These are phyloP conservation scores for Axea sp. DNA, from an alignment of 2,888 invertebrate species.

Conservation along the genomic window DNA sequence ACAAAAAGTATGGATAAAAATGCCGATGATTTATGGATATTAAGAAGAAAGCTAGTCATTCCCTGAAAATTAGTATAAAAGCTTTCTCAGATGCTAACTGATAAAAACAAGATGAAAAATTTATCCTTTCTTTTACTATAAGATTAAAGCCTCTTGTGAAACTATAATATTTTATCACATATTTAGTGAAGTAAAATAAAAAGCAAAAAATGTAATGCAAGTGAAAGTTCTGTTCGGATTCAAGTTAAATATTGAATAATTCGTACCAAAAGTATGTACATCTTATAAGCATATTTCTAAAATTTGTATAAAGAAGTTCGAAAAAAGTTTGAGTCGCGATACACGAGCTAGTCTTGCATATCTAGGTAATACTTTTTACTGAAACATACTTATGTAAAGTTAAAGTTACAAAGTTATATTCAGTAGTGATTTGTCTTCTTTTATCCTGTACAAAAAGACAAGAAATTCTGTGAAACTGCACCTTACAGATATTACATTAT, in stretches of 20 bases:
- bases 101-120: background rate
- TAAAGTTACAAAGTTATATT: conserved; percentile 45
- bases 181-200: too few species aligned
- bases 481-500: conserved; percentile 45
- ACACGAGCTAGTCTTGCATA: conserved; percentile 6
- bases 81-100: conserved; percentile 4
- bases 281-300: conserved; percentile 15
- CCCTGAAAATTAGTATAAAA: conserved; percentile 8
- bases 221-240: background rate
- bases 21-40: conserved; percentile 7
- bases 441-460: conserved; percentile 19
- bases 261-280: conserved; percentile 2
- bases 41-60: conserved; percentile 4
- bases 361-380: conserved; percentile 30
- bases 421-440: conserved; percentile 47
- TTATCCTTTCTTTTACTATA: background rate
- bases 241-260: conserved; percentile 38
- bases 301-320: conserved; percentile 43
- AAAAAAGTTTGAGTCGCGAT: conserved; percentile 28
- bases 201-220: too few species aligned
- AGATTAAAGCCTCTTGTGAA: conserved; percentile 5
- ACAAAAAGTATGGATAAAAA: conserved; percentile 2
- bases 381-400: conserved; percentile 47
- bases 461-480: conserved; percentile 15
- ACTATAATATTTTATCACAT: too few species aligned